These are phyloP conservation scores for Yasuhikotakia modesta DNA, from an alignment of 2,797 vertebrate species.

Conservation along the genomic window DNA sequence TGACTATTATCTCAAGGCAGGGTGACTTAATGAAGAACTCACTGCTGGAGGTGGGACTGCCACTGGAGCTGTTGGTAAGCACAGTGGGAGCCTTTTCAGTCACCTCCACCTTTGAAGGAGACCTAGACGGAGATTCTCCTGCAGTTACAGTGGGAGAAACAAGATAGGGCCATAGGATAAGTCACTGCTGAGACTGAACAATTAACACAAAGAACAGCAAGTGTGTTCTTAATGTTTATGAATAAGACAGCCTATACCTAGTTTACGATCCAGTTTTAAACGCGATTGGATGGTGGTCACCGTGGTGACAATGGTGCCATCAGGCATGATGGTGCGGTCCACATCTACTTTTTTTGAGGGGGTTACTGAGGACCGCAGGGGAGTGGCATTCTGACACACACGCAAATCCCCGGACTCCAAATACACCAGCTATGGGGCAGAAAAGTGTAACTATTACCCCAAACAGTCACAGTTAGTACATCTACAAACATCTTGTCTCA, in stretches of 20 bases:
- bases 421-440: conserved; percentile 68
- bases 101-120: conserved; percentile 94
- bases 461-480: background rate
- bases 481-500: background rate
- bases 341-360: conserved; percentile 95
- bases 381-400: conserved; percentile 68
- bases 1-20: too few species aligned
- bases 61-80: conserved; percentile 76
- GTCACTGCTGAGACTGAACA: background rate
- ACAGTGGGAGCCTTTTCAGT: conserved; percentile 87
- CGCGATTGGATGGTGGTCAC: conserved; percentile 97
- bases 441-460: background rate
- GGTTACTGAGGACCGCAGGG: conserved; percentile 84
- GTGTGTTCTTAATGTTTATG: background rate
- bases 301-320: conserved; percentile 94
- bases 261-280: conserved; percentile 84
- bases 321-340: conserved; percentile 93
- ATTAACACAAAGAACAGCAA: background rate
- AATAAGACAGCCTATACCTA: conserved; percentile 71
- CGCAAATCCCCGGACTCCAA: conserved; percentile 75
- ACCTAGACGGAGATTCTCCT: conserved; percentile 88
- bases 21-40: conserved; percentile 68
- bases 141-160: conserved; percentile 52
- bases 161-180: background rate
- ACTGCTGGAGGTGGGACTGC: conserved; percentile 81